Percentiles rank a stretch among this genome's conserved stretches.
phyloP scores from a whole-genome alignment of 1,140 invertebrate genomes.

The Fopius arisanus region DNA sequence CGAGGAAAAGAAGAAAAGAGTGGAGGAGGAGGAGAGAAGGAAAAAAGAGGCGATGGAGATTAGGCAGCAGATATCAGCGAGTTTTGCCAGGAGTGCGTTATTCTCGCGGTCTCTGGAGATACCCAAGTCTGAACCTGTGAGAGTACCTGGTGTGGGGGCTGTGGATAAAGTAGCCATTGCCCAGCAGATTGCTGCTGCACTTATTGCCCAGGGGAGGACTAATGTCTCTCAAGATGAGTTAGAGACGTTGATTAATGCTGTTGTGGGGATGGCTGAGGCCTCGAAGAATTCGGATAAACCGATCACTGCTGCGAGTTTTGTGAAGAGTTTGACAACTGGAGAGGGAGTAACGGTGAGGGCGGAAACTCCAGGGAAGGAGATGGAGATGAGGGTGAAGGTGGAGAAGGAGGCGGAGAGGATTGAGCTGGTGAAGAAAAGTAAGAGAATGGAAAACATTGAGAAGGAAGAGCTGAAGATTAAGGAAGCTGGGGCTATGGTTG shows the following conservation, averaged over 20 bases:
- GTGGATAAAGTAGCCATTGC: slow-evolving; percentile 79
- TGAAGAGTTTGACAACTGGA: slow-evolving; percentile 58
- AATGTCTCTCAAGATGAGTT: slow-evolving; percentile 80
- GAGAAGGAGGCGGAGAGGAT: too few relatives aligned
- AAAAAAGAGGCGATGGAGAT: slow-evolving; percentile 48
- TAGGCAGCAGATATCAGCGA: slow-evolving; percentile 38
- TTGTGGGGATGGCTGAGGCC: slow-evolving; percentile 73
- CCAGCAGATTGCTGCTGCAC: slow-evolving; percentile 77
- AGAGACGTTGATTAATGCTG: slow-evolving; percentile 78
- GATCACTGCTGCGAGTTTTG: slow-evolving; percentile 65
- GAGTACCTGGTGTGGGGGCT: slow-evolving; percentile 73
- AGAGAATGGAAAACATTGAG: too few relatives aligned
- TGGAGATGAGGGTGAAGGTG: too few relatives aligned
- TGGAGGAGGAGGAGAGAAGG: slow-evolving; percentile 61
- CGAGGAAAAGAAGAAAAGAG: slow-evolving; percentile 63
- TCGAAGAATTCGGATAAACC: slow-evolving; percentile 66
- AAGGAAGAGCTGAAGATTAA: background rate
- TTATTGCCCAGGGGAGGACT: slow-evolving; percentile 79
- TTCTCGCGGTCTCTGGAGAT: slow-evolving; percentile 46
- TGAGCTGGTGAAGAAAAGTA: too few relatives aligned
- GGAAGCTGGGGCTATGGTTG: background rate
- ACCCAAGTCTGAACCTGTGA: slow-evolving; percentile 62
- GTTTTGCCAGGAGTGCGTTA: slow-evolving; percentile 44
- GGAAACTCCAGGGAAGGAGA: background rate
- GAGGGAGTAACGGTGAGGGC: background rate